Evolutionary conservation across 2,113 vertebrate species (phyloP).

Genomic region (Brachyistius frenatus): DNA sequence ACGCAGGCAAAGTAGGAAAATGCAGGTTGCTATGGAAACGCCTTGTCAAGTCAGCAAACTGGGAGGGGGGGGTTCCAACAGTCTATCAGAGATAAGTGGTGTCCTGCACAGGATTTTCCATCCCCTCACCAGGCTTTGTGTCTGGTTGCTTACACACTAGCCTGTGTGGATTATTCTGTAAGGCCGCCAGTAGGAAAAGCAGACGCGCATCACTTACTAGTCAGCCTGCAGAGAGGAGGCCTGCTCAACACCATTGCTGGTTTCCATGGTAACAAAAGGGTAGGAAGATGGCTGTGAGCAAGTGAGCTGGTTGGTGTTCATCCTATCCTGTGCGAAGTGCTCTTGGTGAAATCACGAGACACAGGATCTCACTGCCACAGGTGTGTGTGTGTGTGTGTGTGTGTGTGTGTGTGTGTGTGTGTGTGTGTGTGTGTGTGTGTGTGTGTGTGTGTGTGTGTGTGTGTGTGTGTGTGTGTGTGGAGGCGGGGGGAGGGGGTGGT

Average conservation of each 20-base stretch:
- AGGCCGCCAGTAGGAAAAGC: slow-evolving; percentile 51
- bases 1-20: slow-evolving; percentile 10
- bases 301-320: slow-evolving; percentile 39
- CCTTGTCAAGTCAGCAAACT: slow-evolving; percentile 65
- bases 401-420: too few relatives aligned
- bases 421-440: too few relatives aligned
- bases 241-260: slow-evolving; percentile 27
- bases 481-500: too few relatives aligned
- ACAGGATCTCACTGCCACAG: slow-evolving; percentile 12
- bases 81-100: slow-evolving; percentile 57
- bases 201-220: slow-evolving; percentile 36
- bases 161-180: slow-evolving; percentile 62
- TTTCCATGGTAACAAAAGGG: slow-evolving; percentile 66
- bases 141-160: slow-evolving; percentile 55
- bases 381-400: too few relatives aligned
- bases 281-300: slow-evolving; percentile 46
- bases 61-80: slow-evolving; percentile 21
- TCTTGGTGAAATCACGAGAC: slow-evolving; percentile 35
- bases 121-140: slow-evolving; percentile 62
- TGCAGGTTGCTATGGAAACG: slow-evolving; percentile 57
- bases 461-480: too few relatives aligned
- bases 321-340: slow-evolving; percentile 37
- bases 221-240: slow-evolving; percentile 26
- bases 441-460: too few relatives aligned
- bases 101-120: slow-evolving; percentile 59